These are phyloP conservation scores for Epinephelus moara DNA, from an alignment of 2,113 vertebrate genomes.

Conservation along the genomic window DNA sequence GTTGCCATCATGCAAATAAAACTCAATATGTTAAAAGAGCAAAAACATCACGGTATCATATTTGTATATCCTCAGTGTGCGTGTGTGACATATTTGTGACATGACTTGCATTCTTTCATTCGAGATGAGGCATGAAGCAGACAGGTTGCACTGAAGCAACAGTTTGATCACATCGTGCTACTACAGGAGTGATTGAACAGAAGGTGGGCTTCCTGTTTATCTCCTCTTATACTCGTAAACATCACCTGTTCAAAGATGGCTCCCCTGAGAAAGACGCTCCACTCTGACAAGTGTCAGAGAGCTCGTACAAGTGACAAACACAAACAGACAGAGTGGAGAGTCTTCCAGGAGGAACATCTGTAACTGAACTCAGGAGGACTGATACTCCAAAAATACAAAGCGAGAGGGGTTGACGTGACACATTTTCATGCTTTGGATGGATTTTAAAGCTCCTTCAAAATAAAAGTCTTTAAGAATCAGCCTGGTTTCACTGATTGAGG, in stretches of 20 bases:
- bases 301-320: constrained; percentile 4
- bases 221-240: constrained; percentile 32
- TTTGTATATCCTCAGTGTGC: background rate
- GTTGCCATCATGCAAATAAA: too few species aligned
- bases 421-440: background rate
- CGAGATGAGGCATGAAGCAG: constrained; percentile 2
- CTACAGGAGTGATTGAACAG: constrained; percentile 3
- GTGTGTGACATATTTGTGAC: background rate
- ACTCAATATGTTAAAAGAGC: too few species aligned
- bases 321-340: background rate
- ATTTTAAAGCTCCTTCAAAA: background rate
- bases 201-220: constrained; percentile 40
- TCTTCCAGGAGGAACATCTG: constrained; percentile 32
- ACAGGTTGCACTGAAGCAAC: constrained; percentile 20
- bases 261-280: constrained; percentile 37
- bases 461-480: background rate
- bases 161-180: background rate
- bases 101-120: background rate
- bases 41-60: background rate
- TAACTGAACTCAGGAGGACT: background rate
- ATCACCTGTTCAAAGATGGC: constrained; percentile 52
- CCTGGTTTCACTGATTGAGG: background rate
- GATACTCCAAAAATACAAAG: background rate
- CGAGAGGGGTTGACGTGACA: background rate
- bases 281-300: constrained; percentile 14